Percentiles rank a stretch among this genome's conserved stretches.
These are phyloP conservation scores for Vollenhovia emeryi DNA, from an alignment of 1,140 invertebrate genomes.

Conservation along the genomic window DNA sequence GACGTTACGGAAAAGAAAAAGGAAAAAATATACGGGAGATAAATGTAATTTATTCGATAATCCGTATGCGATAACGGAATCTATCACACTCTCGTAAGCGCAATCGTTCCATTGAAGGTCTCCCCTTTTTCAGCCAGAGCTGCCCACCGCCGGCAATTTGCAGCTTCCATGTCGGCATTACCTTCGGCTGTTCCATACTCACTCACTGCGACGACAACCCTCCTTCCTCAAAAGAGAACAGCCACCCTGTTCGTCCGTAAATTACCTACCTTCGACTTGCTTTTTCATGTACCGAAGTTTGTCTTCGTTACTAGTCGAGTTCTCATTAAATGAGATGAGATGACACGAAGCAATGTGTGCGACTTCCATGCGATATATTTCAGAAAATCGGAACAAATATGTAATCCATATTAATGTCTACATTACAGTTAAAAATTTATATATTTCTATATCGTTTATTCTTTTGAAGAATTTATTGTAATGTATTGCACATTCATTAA, in stretches of 20 bases:
- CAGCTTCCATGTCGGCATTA: slow-evolving; percentile 5
- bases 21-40: not conserved
- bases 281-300: slow-evolving; percentile 1
- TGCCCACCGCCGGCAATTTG: slow-evolving; percentile 18
- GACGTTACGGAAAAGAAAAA: not conserved
- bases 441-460: not conserved
- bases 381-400: not conserved
- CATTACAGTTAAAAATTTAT: not conserved
- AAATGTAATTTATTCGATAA: slow-evolving; percentile 3
- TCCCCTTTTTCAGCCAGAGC: not conserved
- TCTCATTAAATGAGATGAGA: not conserved
- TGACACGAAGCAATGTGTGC: not conserved
- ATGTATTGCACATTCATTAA: too few species aligned
- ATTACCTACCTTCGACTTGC: not conserved
- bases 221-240: slow-evolving; percentile 6
- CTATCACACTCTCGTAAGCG: not conserved
- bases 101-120: not conserved
- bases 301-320: not conserved
- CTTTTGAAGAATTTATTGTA: too few species aligned
- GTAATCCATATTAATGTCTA: not conserved
- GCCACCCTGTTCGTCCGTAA: not conserved
- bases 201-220: not conserved
- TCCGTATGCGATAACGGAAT: not conserved
- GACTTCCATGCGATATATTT: not conserved
- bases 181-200: not conserved